A percentile compares a stretch with the other conserved stretches of the same genome.
Evolutionary conservation across 2,888 invertebrate genomes (phyloP).

Genomic region (Lepetodrilus schrolli): DNA sequence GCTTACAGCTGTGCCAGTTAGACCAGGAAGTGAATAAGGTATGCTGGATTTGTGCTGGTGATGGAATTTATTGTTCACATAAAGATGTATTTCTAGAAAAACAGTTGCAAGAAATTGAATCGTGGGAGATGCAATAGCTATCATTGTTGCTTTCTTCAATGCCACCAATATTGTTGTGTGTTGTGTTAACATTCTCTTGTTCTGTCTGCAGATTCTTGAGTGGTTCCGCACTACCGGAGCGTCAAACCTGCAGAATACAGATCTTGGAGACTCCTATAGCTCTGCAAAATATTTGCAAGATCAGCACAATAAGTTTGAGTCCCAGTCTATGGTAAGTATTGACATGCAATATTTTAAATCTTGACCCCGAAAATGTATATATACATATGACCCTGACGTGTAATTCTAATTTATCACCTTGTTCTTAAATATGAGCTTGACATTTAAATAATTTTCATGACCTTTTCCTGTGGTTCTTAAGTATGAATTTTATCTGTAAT

Average conservation of each 20-base stretch:
- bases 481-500: no score
- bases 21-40: conserved; percentile 82
- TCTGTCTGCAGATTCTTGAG: conserved; percentile 65
- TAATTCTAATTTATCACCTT: no score
- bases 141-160: no score
- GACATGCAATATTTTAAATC: no score
- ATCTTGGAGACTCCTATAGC: conserved; percentile 84
- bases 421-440: no score
- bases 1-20: conserved; percentile 83
- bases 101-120: not conserved
- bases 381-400: no score
- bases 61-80: no score
- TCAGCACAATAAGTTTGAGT: conserved; percentile 82
- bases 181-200: not conserved
- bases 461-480: no score
- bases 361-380: no score
- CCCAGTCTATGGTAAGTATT: conserved; percentile 80
- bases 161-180: not conserved
- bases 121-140: not conserved
- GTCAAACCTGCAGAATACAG: conserved; percentile 76
- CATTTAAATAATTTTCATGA: no score
- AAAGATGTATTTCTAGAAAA: no score
- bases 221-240: conserved; percentile 72
- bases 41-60: conserved; percentile 2
- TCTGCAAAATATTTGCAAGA: conserved; percentile 82